phyloP scores from a whole-genome alignment of 2,797 vertebrate species.

The Trachops cirrhosus region DNA sequence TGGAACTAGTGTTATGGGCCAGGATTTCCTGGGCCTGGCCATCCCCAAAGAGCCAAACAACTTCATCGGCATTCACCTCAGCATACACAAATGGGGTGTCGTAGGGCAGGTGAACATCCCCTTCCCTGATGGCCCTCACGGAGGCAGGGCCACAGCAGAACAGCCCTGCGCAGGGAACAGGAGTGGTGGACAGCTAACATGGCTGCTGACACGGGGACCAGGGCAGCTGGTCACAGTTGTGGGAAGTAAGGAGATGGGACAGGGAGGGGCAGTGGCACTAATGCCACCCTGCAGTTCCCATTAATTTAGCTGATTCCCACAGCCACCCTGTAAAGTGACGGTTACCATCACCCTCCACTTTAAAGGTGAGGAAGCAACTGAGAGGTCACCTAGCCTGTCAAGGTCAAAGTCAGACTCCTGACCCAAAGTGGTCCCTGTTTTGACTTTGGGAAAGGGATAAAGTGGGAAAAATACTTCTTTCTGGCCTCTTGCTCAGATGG shows the following conservation, averaged over 20 bases:
- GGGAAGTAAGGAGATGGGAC: not conserved
- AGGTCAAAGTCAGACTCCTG: not conserved
- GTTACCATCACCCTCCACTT: not conserved
- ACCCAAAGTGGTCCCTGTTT: not conserved
- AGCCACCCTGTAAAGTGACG: not conserved
- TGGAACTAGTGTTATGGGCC: slow-evolving; percentile 77
- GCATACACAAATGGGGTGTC: slow-evolving; percentile 84
- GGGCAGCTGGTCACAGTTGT: fast-evolving
- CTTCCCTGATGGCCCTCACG: slow-evolving; percentile 82
- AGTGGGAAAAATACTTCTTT: not conserved
- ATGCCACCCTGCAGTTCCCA: not conserved
- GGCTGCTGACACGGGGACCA: not conserved
- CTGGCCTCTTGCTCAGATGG: not conserved
- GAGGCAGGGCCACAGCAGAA: slow-evolving; percentile 85
- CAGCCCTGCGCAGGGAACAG: slow-evolving; percentile 73
- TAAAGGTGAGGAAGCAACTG: not conserved
- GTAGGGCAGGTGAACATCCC: slow-evolving; percentile 80
- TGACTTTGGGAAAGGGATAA: not conserved
- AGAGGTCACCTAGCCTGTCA: not conserved
- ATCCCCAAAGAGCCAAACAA: slow-evolving; percentile 80
- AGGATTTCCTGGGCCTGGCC: slow-evolving; percentile 81
- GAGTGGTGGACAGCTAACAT: not conserved
- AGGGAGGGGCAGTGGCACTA: not conserved
- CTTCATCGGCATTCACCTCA: slow-evolving; percentile 83
- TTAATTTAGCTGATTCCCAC: not conserved